Conservation (phyloP, 2,888 invertebrate genomes). For the Cataglyphis albicans region DNA sequence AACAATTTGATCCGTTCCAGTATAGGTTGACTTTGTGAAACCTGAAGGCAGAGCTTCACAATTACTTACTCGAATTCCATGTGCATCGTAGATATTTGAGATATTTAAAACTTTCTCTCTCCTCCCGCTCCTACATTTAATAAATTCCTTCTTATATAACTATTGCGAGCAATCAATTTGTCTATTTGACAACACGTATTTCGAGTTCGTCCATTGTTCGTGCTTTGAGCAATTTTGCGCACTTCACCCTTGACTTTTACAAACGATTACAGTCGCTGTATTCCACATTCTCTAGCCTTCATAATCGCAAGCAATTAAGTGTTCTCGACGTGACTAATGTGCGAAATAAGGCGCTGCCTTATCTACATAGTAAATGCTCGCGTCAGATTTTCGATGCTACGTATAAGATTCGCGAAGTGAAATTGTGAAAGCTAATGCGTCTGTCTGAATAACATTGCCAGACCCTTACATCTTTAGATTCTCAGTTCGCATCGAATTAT, state of each 20-base stretch:
- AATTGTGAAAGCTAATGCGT: slow-evolving; percentile 42
- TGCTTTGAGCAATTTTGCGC: slow-evolving; percentile 21
- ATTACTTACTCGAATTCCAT: slow-evolving; percentile 57
- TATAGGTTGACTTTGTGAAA: slow-evolving; percentile 63
- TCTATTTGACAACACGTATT: slow-evolving; percentile 28
- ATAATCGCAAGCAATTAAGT: slow-evolving; percentile 72
- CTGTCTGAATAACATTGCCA: slow-evolving; percentile 39
- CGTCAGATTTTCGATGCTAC: slow-evolving; percentile 59
- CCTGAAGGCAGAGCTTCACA: slow-evolving; percentile 46
- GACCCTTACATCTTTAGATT: slow-evolving; percentile 30
- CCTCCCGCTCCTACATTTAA: slow-evolving; percentile 1
- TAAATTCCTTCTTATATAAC: not conserved
- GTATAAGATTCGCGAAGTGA: slow-evolving; percentile 36
- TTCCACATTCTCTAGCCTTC: slow-evolving; percentile 60
- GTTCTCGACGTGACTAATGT: slow-evolving; percentile 57
- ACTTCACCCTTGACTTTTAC: slow-evolving; percentile 58
- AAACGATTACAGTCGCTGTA: slow-evolving; percentile 64
- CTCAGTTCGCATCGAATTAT: slow-evolving; percentile 38
- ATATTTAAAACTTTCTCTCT: slow-evolving; percentile 50
- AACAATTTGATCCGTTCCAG: slow-evolving; percentile 74
- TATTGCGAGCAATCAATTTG: slow-evolving; percentile 14
- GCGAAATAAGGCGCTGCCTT: slow-evolving; percentile 41
- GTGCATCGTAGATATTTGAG: slow-evolving; percentile 33
- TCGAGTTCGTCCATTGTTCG: slow-evolving; percentile 26
- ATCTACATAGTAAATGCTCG: slow-evolving; percentile 46